A percentile compares a stretch with the other conserved stretches of the same genome.
Evolutionary conservation across 2,797 vertebrate species (phyloP).

Genomic region (Glossophaga mutica): DNA sequence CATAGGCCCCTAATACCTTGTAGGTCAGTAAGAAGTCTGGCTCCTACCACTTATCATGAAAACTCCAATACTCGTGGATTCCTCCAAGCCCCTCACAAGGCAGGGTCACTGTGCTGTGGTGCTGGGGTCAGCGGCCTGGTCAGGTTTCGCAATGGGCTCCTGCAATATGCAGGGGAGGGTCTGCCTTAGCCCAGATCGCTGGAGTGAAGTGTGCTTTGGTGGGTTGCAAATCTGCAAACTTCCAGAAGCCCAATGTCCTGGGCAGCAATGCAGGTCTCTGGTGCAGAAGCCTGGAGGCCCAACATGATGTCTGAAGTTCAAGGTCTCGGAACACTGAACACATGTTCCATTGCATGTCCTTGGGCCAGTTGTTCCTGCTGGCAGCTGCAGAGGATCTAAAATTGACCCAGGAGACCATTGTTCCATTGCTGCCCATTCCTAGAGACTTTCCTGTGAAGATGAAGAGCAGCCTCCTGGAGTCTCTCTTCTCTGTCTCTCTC

Average conservation of each 20-base stretch:
- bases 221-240: background rate
- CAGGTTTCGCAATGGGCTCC: background rate
- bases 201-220: fast-evolving
- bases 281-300: background rate
- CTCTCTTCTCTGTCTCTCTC: background rate
- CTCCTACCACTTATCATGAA: background rate
- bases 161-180: no score
- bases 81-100: fast-evolving
- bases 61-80: fast-evolving
- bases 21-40: no score
- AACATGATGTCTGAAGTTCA: fast-evolving
- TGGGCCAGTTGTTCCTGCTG: background rate
- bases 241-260: background rate
- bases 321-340: background rate
- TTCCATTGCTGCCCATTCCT: background rate
- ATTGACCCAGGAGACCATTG: background rate
- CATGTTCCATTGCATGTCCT: background rate
- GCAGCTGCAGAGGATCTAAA: no score
- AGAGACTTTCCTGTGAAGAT: background rate
- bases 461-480: background rate
- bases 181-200: fast-evolving
- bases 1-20: fast-evolving
- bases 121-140: background rate
- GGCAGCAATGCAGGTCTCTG: no score
- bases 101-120: background rate